These are phyloP conservation scores for Himalopsyche phryganea DNA, from an alignment of 1,140 invertebrate genomes.

Conservation along the genomic window DNA sequence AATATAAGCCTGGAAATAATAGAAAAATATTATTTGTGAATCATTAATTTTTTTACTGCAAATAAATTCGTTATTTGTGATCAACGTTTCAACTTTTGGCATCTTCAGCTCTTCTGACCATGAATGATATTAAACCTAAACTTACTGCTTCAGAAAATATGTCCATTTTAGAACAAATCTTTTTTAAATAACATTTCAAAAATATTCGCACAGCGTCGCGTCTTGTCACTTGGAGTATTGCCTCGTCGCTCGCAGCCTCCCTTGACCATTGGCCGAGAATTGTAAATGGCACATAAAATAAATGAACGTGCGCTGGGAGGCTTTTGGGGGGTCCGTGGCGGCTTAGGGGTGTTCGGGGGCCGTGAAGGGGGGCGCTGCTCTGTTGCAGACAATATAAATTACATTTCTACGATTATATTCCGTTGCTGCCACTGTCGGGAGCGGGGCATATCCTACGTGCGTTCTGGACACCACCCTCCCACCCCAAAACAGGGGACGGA, in stretches of 20 bases:
- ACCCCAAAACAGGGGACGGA: neutral
- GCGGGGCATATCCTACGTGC: conserved; percentile 34
- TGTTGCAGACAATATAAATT: conserved; percentile 59
- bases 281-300: conserved; percentile 59
- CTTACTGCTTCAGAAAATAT: no score
- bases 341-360: conserved; percentile 14
- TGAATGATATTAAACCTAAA: no score
- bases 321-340: conserved; percentile 35
- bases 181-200: no score
- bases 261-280: conserved; percentile 58
- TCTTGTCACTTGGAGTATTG: neutral
- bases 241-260: conserved; percentile 39
- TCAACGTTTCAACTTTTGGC: no score
- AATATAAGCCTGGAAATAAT: no score
- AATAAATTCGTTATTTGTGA: no score
- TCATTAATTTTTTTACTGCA: no score
- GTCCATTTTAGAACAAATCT: no score
- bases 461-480: conserved; percentile 6
- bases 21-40: no score
- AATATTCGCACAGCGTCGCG: no score
- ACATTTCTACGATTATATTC: conserved; percentile 57
- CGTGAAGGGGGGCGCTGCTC: conserved; percentile 42
- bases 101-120: no score
- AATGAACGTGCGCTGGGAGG: conserved; percentile 49
- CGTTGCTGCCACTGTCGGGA: conserved; percentile 37